These are phyloP conservation scores for Amblyopsis hoosieri DNA, from an alignment of 2,797 vertebrate genomes.

Conservation along the genomic window DNA sequence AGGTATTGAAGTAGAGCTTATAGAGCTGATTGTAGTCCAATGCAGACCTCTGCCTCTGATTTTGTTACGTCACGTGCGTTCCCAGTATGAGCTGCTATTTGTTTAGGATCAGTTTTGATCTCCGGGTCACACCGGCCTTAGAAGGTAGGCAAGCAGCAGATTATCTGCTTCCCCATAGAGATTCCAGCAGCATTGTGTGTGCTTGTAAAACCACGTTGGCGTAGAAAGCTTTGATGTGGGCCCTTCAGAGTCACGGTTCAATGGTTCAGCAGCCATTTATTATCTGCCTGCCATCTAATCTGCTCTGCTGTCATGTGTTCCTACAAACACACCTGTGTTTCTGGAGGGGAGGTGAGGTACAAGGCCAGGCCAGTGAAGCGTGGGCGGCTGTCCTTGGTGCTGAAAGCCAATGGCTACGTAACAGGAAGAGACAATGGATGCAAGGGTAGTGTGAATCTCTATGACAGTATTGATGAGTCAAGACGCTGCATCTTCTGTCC, in stretches of 20 bases:
- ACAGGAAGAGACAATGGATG: conserved; percentile 25
- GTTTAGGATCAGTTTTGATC: conserved; percentile 12
- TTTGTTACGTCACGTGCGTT: neutral
- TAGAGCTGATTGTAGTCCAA: too few species aligned
- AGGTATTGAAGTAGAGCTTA: too few species aligned
- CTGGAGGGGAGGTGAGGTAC: neutral
- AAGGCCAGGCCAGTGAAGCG: conserved; percentile 16
- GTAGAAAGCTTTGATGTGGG: too few species aligned
- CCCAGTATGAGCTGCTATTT: conserved; percentile 14
- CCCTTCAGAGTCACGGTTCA: too few species aligned
- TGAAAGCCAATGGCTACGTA: conserved; percentile 40
- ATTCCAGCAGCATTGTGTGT: too few species aligned
- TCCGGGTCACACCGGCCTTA: conserved; percentile 3
- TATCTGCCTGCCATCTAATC: conserved; percentile 14
- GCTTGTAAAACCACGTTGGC: too few species aligned
- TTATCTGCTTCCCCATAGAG: neutral
- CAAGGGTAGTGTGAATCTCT: conserved; percentile 19
- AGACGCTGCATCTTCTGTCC: neutral
- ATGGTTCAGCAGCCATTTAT: neutral
- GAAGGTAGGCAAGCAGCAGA: neutral
- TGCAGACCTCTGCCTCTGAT: conserved; percentile 11
- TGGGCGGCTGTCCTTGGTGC: conserved; percentile 42
- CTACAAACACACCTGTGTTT: conserved; percentile 19
- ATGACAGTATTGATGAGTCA: conserved; percentile 7
- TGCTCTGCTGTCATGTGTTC: conserved; percentile 13